Percentiles rank a stretch among this genome's conserved stretches.
phyloP scores from a whole-genome alignment of 2,113 vertebrate species.

The Laticauda colubrina region DNA sequence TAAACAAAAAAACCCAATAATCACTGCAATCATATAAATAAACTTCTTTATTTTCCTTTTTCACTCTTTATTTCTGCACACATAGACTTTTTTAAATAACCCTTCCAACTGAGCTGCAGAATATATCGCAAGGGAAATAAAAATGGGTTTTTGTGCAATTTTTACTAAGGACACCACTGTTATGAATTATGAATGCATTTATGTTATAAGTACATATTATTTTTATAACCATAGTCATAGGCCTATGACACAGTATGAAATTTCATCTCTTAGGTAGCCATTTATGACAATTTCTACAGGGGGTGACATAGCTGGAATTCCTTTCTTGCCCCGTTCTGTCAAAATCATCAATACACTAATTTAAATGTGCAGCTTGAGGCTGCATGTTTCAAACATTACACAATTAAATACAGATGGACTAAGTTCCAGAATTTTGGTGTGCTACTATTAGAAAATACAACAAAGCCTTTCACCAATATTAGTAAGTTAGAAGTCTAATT shows the following conservation, averaged over 20 bases:
- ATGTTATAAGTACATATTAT: not conserved
- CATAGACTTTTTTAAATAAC: slow-evolving; percentile 40
- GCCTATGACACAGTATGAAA: not conserved
- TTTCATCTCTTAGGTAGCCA: not conserved
- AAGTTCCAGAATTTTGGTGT: not conserved
- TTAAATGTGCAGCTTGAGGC: not conserved
- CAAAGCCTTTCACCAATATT: not conserved
- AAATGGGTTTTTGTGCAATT: slow-evolving; percentile 40
- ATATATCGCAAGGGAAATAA: slow-evolving; percentile 39
- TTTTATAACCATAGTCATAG: not conserved
- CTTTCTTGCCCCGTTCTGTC: not conserved
- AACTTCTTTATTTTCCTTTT: slow-evolving; percentile 42
- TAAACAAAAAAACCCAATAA: not conserved
- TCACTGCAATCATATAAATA: slow-evolving; percentile 34
- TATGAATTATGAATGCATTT: not conserved
- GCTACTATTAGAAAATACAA: not conserved
- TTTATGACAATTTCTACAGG: not conserved
- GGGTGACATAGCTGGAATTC: slow-evolving; percentile 4
- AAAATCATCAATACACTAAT: not conserved
- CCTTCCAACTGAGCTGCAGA: slow-evolving; percentile 59
- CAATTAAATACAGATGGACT: slow-evolving; percentile 1
- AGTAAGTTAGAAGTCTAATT: not conserved
- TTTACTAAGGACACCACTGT: slow-evolving; percentile 15
- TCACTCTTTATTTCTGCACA: not conserved
- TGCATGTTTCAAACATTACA: not conserved